phyloP scores from a whole-genome alignment of 2,888 invertebrate species.

The Homarus gammarus region DNA sequence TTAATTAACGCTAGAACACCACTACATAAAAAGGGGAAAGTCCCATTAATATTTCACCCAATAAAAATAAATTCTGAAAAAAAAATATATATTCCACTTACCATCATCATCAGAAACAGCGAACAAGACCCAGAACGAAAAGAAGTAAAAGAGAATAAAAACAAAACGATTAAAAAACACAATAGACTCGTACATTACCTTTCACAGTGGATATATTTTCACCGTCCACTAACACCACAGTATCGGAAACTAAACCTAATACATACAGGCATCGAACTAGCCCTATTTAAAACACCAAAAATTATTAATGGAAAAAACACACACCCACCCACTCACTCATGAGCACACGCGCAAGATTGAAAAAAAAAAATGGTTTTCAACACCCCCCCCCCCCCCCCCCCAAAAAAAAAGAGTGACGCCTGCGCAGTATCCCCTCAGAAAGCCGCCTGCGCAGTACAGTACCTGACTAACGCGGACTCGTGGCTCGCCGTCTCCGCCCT shows the following conservation, averaged over 20 bases:
- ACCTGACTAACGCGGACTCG: conserved; percentile 66
- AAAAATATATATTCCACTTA: too few species aligned
- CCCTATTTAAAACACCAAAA: not conserved
- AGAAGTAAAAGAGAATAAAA: too few species aligned
- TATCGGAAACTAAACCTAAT: not conserved
- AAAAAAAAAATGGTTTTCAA: not conserved
- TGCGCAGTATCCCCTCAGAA: not conserved
- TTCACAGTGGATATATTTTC: not conserved
- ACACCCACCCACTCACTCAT: not conserved
- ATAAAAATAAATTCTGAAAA: too few species aligned
- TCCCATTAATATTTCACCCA: too few species aligned
- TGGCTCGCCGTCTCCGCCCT: conserved; percentile 56
- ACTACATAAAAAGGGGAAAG: too few species aligned
- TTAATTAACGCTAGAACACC: too few species aligned
- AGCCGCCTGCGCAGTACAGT: conserved; percentile 31
- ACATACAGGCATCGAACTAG: not conserved
- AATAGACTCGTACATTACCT: not conserved
- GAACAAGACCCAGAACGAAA: not conserved
- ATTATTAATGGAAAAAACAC: not conserved
- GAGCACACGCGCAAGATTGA: too few species aligned
- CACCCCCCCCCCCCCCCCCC: not conserved
- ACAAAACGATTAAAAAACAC: not conserved
- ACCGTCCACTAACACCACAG: not conserved
- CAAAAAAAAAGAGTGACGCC: not conserved
- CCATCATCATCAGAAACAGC: too few species aligned